phyloP scores from a whole-genome alignment of 2,113 vertebrate genomes.

The Psittacus erithacus region DNA sequence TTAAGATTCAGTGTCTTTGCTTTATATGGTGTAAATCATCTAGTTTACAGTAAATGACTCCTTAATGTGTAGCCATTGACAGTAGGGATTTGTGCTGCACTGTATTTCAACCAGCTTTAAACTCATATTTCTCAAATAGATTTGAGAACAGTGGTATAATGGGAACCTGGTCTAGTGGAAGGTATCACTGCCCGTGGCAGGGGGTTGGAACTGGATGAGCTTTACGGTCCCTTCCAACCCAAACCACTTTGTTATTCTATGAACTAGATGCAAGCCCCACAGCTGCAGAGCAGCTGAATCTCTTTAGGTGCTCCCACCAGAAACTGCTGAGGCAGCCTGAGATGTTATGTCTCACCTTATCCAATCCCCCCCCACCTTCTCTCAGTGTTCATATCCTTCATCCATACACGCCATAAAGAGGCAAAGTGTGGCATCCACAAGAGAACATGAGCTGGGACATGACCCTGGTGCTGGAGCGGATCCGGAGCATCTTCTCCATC shows the following conservation, averaged over 20 bases:
- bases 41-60: neutral
- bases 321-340: neutral
- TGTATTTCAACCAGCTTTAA: neutral
- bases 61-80: neutral
- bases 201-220: neutral
- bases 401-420: neutral
- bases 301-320: neutral
- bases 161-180: neutral
- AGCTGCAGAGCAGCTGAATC: neutral
- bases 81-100: neutral
- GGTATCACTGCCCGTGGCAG: neutral
- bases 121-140: neutral
- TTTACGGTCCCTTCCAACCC: neutral
- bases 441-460: neutral
- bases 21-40: rapidly evolving
- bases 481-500: rapidly evolving
- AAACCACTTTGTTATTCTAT: neutral
- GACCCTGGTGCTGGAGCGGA: neutral
- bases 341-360: neutral
- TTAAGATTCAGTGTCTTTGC: neutral
- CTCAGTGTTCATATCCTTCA: neutral
- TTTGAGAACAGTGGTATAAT: neutral
- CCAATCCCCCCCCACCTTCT: neutral
- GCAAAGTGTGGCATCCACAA: rapidly evolving
- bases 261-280: neutral